Evolutionary conservation across 2,113 vertebrate species (phyloP).

Genomic region (Xiphorhynchus elegans): DNA sequence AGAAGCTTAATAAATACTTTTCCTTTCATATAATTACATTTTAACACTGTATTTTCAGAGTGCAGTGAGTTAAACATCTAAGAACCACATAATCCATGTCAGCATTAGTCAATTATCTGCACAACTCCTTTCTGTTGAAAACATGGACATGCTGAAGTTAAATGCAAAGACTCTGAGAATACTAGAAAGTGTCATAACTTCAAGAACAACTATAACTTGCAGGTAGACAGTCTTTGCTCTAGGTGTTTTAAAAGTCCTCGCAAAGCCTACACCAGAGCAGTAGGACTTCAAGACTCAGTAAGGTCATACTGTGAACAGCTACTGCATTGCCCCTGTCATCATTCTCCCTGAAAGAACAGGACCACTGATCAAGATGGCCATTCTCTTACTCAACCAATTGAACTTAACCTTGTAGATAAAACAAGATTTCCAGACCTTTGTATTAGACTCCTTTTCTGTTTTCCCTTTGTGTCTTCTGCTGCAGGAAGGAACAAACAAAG

Average conservation of each 20-base stretch:
- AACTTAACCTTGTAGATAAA: not conserved
- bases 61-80: slow-evolving; percentile 24
- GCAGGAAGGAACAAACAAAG: not conserved
- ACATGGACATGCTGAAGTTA: slow-evolving; percentile 27
- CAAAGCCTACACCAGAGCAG: not conserved
- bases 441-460: not conserved
- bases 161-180: slow-evolving; percentile 29
- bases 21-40: slow-evolving; percentile 34
- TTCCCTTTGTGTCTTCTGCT: not conserved
- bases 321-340: not conserved
- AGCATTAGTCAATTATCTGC: slow-evolving; percentile 44
- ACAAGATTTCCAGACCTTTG: not conserved
- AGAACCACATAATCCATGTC: slow-evolving; percentile 24
- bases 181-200: slow-evolving; percentile 6
- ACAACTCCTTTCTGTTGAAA: slow-evolving; percentile 52
- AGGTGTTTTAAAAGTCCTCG: not conserved
- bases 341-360: not conserved
- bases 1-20: slow-evolving; percentile 14
- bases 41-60: slow-evolving; percentile 42
- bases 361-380: not conserved
- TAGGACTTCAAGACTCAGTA: not conserved
- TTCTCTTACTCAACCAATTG: not conserved
- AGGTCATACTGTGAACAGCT: not conserved
- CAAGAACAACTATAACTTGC: not conserved
- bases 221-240: not conserved